phyloP scores from a whole-genome alignment of 2,113 vertebrate genomes.

The Strix aluco region DNA sequence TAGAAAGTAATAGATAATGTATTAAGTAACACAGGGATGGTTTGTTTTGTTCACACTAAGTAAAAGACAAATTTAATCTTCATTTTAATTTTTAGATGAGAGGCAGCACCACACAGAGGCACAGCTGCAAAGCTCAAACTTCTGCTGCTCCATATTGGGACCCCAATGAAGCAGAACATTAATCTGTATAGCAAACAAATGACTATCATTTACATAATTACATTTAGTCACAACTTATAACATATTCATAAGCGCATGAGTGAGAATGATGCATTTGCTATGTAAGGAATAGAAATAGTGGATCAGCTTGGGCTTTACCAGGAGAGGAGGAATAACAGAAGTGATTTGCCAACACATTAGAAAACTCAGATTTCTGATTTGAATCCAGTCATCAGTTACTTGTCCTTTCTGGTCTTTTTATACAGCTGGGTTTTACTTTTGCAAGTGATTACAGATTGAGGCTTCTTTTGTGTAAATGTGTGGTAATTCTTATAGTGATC shows the following conservation, averaged over 20 bases:
- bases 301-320: background rate
- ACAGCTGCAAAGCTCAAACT: constrained; percentile 62
- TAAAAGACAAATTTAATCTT: constrained; percentile 52
- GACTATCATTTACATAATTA: constrained; percentile 71
- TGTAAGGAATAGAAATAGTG: background rate
- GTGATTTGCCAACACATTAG: background rate
- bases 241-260: constrained; percentile 52
- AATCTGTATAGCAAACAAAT: constrained; percentile 69
- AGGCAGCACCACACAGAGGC: constrained; percentile 57
- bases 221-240: constrained; percentile 64
- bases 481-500: background rate
- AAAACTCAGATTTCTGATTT: background rate
- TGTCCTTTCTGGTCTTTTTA: background rate
- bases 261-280: constrained; percentile 32
- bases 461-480: background rate
- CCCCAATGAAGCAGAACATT: constrained; percentile 64
- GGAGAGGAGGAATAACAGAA: background rate
- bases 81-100: constrained; percentile 54
- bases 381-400: background rate
- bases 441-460: background rate
- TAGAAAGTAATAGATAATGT: constrained; percentile 22
- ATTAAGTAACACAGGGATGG: background rate
- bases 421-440: background rate
- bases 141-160: constrained; percentile 56
- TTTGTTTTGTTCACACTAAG: constrained; percentile 19